phyloP scores from a whole-genome alignment of 2,113 vertebrate species.

The Numida meleagris region DNA sequence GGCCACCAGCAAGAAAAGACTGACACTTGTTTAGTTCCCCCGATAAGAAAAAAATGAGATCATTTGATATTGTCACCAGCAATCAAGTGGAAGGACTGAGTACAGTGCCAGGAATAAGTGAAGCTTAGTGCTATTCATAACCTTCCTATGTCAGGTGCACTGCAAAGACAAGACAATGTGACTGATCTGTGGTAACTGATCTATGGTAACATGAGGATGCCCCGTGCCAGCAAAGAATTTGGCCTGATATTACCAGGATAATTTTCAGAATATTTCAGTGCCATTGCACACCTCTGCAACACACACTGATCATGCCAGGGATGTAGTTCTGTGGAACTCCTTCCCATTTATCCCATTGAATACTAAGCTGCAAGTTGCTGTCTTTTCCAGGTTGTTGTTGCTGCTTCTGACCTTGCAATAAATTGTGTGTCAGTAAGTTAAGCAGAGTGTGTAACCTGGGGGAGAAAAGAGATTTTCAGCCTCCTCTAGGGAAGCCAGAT shows the following conservation, averaged over 20 bases:
- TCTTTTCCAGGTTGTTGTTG: conserved; percentile 12
- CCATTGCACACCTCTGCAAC: neutral
- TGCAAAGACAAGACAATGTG: neutral
- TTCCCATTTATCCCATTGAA: neutral
- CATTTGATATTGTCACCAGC: neutral
- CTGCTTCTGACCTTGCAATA: conserved; percentile 36
- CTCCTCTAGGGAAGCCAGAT: conserved; percentile 9
- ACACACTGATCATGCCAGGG: neutral
- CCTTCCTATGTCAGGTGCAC: neutral
- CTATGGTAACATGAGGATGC: too few relatives aligned
- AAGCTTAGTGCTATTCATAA: neutral
- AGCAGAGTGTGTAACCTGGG: neutral
- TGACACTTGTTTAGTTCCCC: neutral
- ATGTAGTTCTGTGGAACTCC: neutral
- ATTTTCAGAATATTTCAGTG: neutral
- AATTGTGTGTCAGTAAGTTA: neutral
- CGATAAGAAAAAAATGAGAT: neutral
- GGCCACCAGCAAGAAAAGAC: neutral
- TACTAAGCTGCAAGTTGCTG: neutral
- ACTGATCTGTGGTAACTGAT: neutral
- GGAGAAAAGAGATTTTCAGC: conserved; percentile 10
- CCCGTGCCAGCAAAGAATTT: neutral
- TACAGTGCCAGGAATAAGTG: neutral
- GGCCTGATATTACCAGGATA: neutral
- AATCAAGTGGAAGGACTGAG: neutral